A percentile compares a stretch with the other conserved stretches of the same genome.
Conservation (phyloP, 2,113 vertebrate species). For the Albula glossodonta region DNA sequence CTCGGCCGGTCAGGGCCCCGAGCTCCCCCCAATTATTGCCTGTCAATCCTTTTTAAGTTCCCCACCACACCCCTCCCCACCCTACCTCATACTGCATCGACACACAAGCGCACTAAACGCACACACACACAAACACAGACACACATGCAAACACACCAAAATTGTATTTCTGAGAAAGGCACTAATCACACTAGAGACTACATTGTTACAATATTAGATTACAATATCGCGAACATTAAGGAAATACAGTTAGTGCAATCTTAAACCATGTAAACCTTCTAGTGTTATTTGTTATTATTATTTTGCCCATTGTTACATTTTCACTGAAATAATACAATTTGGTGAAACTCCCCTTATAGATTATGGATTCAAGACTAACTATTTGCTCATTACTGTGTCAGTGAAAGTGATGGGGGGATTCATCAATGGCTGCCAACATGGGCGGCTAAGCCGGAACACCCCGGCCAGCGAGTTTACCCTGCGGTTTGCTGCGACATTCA, state of each 20-base stretch:
- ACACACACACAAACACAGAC: conserved; percentile 1
- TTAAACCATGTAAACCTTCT: too few species aligned
- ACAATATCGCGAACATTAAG: too few species aligned
- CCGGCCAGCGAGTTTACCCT: neutral
- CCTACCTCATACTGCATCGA: neutral
- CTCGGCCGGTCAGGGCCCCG: conserved; percentile 58
- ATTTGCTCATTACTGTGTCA: conserved; percentile 9
- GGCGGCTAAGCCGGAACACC: neutral
- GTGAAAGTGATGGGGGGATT: conserved; percentile 6
- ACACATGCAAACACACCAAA: neutral
- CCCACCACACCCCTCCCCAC: conserved; percentile 26
- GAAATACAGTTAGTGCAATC: too few species aligned
- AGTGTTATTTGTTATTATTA: neutral
- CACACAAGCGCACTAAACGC: conserved; percentile 24
- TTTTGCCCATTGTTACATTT: neutral
- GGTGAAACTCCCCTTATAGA: neutral
- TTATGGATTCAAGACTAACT: neutral
- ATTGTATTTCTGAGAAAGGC: too few species aligned
- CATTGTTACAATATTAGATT: too few species aligned
- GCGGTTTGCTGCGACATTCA: conserved; percentile 16
- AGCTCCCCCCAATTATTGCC: conserved; percentile 74
- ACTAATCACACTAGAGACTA: too few species aligned
- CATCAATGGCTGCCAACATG: neutral
- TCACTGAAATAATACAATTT: neutral
- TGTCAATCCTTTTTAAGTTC: conserved; percentile 65